phyloP scores from a whole-genome alignment of 1,140 invertebrate species.

The Callitettix versicolor region DNA sequence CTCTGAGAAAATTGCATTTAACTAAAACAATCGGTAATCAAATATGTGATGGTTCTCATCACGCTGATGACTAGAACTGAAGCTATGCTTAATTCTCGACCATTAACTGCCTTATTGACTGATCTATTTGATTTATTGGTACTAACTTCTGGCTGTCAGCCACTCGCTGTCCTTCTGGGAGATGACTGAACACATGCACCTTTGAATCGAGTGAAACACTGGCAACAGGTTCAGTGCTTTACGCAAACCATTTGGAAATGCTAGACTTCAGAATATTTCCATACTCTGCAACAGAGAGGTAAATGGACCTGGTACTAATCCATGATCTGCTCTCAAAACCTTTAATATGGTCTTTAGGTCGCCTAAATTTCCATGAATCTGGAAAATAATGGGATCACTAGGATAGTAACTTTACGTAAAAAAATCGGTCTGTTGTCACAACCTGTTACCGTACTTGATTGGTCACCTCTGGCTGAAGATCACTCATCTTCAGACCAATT shows the following conservation, averaged over 20 bases:
- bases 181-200: slow-evolving; percentile 5
- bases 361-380: too few relatives aligned
- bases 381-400: too few relatives aligned
- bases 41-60: slow-evolving; percentile 24
- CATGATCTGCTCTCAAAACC: too few relatives aligned
- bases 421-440: too few relatives aligned
- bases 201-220: slow-evolving; percentile 18
- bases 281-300: slow-evolving; percentile 24
- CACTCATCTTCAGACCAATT: too few relatives aligned
- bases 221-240: too few relatives aligned
- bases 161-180: slow-evolving; percentile 15
- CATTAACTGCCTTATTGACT: too few relatives aligned
- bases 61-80: slow-evolving; percentile 29
- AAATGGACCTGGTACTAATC: too few relatives aligned
- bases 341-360: too few relatives aligned
- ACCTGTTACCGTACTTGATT: too few relatives aligned
- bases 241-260: slow-evolving; percentile 25
- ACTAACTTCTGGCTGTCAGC: slow-evolving; percentile 27
- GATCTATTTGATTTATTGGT: slow-evolving; percentile 26
- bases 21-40: slow-evolving; percentile 28
- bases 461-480: too few relatives aligned
- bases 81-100: slow-evolving; percentile 25
- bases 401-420: too few relatives aligned
- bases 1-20: slow-evolving; percentile 27
- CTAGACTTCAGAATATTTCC: slow-evolving; percentile 26